phyloP scores from a whole-genome alignment of 2,888 invertebrate genomes.

The Campaea margaritaria region DNA sequence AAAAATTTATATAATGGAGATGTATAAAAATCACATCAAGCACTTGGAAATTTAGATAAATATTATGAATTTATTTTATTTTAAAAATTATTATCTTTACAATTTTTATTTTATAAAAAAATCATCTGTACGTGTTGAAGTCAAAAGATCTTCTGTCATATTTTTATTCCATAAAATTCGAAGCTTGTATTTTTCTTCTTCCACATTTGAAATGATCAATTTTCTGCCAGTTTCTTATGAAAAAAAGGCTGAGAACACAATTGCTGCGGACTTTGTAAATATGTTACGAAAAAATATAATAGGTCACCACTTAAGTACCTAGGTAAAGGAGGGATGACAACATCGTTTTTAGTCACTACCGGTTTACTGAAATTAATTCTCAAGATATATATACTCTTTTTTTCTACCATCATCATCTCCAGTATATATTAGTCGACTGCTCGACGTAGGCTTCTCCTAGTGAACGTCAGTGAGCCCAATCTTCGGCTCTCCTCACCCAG shows the following conservation, averaged over 20 bases:
- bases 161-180: slow-evolving; percentile 47
- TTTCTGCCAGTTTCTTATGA: slow-evolving; percentile 33
- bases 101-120: slow-evolving; percentile 52
- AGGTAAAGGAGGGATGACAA: neutral
- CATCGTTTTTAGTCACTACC: too few relatives aligned
- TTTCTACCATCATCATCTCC: too few relatives aligned
- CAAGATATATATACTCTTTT: too few relatives aligned
- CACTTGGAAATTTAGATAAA: slow-evolving; percentile 55
- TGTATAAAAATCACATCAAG: slow-evolving; percentile 44
- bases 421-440: too few relatives aligned
- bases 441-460: too few relatives aligned
- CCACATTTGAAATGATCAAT: slow-evolving; percentile 42
- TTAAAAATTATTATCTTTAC: slow-evolving; percentile 50
- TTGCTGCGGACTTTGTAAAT: neutral
- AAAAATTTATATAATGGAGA: slow-evolving; percentile 39
- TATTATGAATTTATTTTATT: slow-evolving; percentile 50
- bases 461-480: too few relatives aligned
- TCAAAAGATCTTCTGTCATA: slow-evolving; percentile 59
- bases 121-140: slow-evolving; percentile 59
- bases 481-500: too few relatives aligned
- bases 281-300: too few relatives aligned
- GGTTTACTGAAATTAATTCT: too few relatives aligned
- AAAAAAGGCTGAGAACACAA: slow-evolving; percentile 17
- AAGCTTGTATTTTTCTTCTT: slow-evolving; percentile 38
- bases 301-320: too few relatives aligned